Evolutionary conservation across 2,113 vertebrate genomes (phyloP).

Genomic region (Lycocorax pyrrhopterus): DNA sequence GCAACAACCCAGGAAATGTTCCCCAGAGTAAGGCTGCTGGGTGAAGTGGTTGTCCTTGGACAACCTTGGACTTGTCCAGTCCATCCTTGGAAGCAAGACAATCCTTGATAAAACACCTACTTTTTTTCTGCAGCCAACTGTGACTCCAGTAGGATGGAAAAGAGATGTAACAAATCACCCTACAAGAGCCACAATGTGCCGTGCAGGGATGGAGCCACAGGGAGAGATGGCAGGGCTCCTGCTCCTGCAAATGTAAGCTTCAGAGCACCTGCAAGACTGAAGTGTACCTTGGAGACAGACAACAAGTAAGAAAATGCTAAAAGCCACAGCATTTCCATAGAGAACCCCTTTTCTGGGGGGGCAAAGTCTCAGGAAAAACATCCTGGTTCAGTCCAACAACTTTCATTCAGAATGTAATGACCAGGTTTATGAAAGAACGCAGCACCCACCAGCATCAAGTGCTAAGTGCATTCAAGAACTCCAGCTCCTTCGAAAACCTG

Average conservation of each 20-base stretch:
- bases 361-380: background rate
- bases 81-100: background rate
- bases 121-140: background rate
- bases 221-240: background rate
- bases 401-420: background rate
- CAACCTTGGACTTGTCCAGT: too few relatives aligned
- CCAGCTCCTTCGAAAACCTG: background rate
- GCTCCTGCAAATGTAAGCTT: background rate
- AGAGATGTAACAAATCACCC: background rate
- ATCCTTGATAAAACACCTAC: background rate
- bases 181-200: too few relatives aligned
- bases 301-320: background rate
- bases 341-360: background rate
- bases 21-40: background rate
- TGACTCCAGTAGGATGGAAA: background rate
- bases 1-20: background rate
- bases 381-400: background rate
- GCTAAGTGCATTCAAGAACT: background rate
- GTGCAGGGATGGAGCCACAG: background rate
- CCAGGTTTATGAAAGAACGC: background rate
- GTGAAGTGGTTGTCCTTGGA: background rate
- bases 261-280: background rate
- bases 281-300: background rate
- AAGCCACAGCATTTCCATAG: background rate
- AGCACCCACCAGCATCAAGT: background rate